phyloP scores from a whole-genome alignment of 2,888 invertebrate genomes.

The Aleiodes leptofemur region DNA sequence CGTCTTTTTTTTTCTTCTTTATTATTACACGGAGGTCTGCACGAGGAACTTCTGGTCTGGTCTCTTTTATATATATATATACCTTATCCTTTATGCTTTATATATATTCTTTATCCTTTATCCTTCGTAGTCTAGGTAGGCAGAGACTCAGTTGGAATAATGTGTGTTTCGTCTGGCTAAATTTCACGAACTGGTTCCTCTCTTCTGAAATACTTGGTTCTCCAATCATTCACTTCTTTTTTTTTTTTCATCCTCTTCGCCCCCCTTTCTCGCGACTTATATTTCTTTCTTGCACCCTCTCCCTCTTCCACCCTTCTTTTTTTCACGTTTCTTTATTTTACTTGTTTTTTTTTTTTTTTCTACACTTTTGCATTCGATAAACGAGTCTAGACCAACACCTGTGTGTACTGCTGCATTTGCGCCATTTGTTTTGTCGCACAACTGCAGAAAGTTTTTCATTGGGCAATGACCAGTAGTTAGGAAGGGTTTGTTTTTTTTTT shows the following conservation, averaged over 20 bases:
- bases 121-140: slow-evolving; percentile 57
- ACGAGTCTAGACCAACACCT: slow-evolving; percentile 75
- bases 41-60: slow-evolving; percentile 57
- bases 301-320: slow-evolving; percentile 55
- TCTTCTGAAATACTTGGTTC: slow-evolving; percentile 54
- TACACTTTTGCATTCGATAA: slow-evolving; percentile 60
- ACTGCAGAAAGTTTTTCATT: slow-evolving; percentile 46
- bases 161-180: slow-evolving; percentile 52
- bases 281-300: slow-evolving; percentile 54
- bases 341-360: slow-evolving; percentile 48
- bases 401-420: slow-evolving; percentile 63
- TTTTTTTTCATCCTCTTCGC: slow-evolving; percentile 48
- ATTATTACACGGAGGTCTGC: slow-evolving; percentile 46
- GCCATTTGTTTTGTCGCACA: slow-evolving; percentile 63
- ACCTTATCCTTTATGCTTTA: slow-evolving; percentile 65
- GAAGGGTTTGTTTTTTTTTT: slow-evolving; percentile 9
- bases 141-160: slow-evolving; percentile 59
- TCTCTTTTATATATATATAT: slow-evolving; percentile 60
- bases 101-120: slow-evolving; percentile 63
- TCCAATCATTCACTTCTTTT: slow-evolving; percentile 55
- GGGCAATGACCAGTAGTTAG: slow-evolving; percentile 23
- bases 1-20: slow-evolving; percentile 41
- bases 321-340: slow-evolving; percentile 29
- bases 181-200: slow-evolving; percentile 67
- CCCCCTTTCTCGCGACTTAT: slow-evolving; percentile 46